These are phyloP conservation scores for Hypselothyrea guttata DNA, from an alignment of 2,888 invertebrate species.

Conservation along the genomic window DNA sequence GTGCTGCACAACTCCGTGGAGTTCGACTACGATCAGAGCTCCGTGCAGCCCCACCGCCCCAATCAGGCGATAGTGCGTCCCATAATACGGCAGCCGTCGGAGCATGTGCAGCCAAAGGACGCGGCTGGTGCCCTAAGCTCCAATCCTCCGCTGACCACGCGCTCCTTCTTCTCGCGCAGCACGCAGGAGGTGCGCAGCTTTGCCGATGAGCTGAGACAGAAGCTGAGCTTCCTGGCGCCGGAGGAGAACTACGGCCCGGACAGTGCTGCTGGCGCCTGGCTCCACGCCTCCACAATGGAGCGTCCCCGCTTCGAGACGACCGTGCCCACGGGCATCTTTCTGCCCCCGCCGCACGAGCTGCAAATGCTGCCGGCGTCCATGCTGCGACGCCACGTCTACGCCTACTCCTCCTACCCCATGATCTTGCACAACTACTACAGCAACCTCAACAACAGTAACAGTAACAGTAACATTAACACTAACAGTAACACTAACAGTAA, in stretches of 20 bases:
- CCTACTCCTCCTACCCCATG: slow-evolving; percentile 86
- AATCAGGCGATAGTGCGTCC: slow-evolving; percentile 84
- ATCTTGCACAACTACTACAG: slow-evolving; percentile 69
- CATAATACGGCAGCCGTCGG: slow-evolving; percentile 79
- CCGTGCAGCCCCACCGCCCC: slow-evolving; percentile 83
- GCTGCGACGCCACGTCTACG: slow-evolving; percentile 84
- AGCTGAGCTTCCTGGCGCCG: slow-evolving; percentile 87
- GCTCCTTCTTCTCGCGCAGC: slow-evolving; percentile 65
- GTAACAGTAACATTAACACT: slow-evolving; percentile 18
- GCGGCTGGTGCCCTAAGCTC: slow-evolving; percentile 37
- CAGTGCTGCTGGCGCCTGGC: slow-evolving; percentile 37
- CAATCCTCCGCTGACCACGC: slow-evolving; percentile 82
- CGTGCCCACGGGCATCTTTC: slow-evolving; percentile 90
- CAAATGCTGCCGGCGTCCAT: slow-evolving; percentile 74
- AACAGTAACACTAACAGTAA: slow-evolving; percentile 7
- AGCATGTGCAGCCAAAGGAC: slow-evolving; percentile 40
- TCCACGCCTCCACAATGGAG: slow-evolving; percentile 65
- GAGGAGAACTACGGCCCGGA: slow-evolving; percentile 81
- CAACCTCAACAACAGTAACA: slow-evolving; percentile 44
- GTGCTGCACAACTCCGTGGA: slow-evolving; percentile 63
- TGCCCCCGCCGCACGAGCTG: slow-evolving; percentile 87
- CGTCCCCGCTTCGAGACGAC: slow-evolving; percentile 90
- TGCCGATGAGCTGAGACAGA: slow-evolving; percentile 88
- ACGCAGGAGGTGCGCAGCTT: slow-evolving; percentile 83
- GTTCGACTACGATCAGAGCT: slow-evolving; percentile 40